Conservation (phyloP, 2,797 vertebrate genomes). For the Glossophaga mutica region DNA sequence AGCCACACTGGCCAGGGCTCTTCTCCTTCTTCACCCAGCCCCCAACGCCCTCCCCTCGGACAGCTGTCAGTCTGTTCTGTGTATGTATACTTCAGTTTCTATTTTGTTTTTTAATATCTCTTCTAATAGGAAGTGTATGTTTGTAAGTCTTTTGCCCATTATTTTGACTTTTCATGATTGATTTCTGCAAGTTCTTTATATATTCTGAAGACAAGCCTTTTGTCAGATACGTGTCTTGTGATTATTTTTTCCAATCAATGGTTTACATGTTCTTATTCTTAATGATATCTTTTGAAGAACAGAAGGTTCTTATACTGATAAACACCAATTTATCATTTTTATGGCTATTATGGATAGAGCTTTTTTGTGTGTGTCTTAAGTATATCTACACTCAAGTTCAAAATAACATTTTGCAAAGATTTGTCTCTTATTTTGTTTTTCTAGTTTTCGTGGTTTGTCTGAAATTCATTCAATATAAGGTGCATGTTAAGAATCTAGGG, state of each 20-base stretch:
- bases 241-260: background rate
- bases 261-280: background rate
- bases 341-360: background rate
- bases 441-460: background rate
- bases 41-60: background rate
- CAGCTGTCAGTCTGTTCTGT: background rate
- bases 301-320: background rate
- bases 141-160: background rate
- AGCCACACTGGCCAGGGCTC: background rate
- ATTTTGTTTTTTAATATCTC: background rate
- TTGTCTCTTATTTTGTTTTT: background rate
- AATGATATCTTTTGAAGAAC: background rate
- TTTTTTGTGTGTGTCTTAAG: background rate
- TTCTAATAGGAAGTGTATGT: background rate
- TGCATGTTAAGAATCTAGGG: background rate
- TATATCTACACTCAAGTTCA: background rate
- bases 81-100: background rate
- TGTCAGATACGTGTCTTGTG: background rate
- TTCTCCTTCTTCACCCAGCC: background rate
- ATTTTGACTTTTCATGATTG: background rate
- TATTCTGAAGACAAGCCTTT: background rate
- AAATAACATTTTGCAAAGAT: background rate
- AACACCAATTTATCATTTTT: background rate
- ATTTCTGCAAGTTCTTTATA: background rate
- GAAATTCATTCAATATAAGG: background rate